Evolutionary conservation across 2,113 vertebrate species (phyloP).

Genomic region (Sciurus niger): DNA sequence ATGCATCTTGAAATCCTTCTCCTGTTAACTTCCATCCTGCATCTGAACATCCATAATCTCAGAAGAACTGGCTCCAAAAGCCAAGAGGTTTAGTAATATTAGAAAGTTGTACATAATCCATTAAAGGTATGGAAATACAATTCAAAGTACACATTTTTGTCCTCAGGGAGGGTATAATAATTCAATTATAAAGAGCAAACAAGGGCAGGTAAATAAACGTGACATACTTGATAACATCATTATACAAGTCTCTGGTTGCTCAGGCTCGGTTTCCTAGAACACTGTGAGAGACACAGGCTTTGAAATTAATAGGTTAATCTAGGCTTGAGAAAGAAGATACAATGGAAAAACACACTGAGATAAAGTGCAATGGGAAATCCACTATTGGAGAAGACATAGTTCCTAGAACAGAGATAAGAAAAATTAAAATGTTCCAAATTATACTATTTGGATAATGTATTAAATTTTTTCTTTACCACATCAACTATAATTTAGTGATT

Average conservation of each 20-base stretch:
- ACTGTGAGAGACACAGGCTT: slow-evolving; percentile 24
- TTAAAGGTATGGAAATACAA: not conserved
- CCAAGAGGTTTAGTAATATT: not conserved
- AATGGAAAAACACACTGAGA: slow-evolving; percentile 40
- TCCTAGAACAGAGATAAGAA: slow-evolving; percentile 54
- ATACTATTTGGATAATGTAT: slow-evolving; percentile 50
- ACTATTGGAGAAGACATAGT: not conserved
- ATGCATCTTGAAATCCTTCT: not conserved
- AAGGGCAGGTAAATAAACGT: slow-evolving; percentile 25
- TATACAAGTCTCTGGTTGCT: slow-evolving; percentile 40
- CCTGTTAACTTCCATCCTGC: not conserved
- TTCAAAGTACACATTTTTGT: not conserved
- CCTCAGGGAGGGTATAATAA: not conserved
- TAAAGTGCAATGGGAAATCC: slow-evolving; percentile 52
- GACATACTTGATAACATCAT: not conserved
- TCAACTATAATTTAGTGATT: slow-evolving; percentile 39
- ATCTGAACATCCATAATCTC: not conserved
- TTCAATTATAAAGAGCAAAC: slow-evolving; percentile 62
- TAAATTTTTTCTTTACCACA: slow-evolving; percentile 54
- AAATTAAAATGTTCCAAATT: slow-evolving; percentile 34
- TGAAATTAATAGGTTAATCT: slow-evolving; percentile 81
- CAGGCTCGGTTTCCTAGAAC: slow-evolving; percentile 70
- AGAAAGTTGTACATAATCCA: not conserved
- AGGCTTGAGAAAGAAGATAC: slow-evolving; percentile 73
- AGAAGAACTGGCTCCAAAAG: not conserved